Evolutionary conservation across 2,797 vertebrate species (phyloP).

Genomic region (Bradypodion ventrale): DNA sequence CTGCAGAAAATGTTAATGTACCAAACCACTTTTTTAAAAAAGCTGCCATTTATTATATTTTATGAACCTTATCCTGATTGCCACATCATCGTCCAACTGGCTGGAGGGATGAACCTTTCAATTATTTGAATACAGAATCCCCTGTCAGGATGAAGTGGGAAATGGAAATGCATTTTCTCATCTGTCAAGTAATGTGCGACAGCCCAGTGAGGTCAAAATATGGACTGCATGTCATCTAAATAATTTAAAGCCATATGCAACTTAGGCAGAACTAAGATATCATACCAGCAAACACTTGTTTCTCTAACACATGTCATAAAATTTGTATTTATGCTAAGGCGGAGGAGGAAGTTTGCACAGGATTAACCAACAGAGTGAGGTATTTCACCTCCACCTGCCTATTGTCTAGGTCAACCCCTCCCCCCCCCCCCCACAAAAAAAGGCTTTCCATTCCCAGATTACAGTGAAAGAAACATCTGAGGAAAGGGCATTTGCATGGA

Average conservation of each 20-base stretch:
- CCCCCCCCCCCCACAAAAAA: not conserved
- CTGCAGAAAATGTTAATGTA: not conserved
- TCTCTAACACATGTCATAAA: not conserved
- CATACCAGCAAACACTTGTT: not conserved
- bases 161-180: not conserved
- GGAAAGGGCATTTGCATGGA: not conserved
- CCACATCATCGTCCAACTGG: not conserved
- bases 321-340: not conserved
- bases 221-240: not conserved
- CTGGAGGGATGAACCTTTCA: slow-evolving; percentile 7
- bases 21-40: slow-evolving; percentile 9
- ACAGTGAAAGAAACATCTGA: not conserved
- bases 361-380: no score
- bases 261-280: not conserved
- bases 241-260: not conserved
- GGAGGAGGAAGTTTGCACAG: not conserved
- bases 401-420: not conserved
- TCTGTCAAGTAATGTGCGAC: slow-evolving; percentile 20
- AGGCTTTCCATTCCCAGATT: not conserved
- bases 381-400: not conserved
- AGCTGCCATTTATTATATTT: not conserved
- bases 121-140: slow-evolving; percentile 17
- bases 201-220: slow-evolving; percentile 3
- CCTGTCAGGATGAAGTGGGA: not conserved
- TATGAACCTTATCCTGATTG: not conserved